These are phyloP conservation scores for Rhizomys pruinosus DNA, from an alignment of 2,113 vertebrate species.

Conservation along the genomic window DNA sequence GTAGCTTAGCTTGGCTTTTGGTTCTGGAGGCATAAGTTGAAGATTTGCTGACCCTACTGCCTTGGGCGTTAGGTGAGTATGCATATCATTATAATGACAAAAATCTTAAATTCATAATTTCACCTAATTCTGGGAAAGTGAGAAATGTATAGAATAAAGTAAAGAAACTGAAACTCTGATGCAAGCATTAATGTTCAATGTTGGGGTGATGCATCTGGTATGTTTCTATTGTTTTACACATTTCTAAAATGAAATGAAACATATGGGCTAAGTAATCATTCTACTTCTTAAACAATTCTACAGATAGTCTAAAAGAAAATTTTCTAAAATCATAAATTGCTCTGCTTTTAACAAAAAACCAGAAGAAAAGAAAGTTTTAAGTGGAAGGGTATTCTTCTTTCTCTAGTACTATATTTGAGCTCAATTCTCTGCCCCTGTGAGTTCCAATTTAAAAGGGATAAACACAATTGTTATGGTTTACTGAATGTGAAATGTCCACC, in stretches of 20 bases:
- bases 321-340: background rate
- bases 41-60: background rate
- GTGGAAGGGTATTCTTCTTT: background rate
- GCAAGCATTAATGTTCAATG: background rate
- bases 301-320: background rate
- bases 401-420: background rate
- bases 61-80: background rate
- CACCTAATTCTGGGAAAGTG: background rate
- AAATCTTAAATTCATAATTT: background rate
- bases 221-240: background rate
- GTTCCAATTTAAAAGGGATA: background rate
- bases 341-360: background rate
- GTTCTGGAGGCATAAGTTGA: background rate
- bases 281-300: background rate
- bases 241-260: slow-evolving; percentile 28
- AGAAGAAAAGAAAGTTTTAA: background rate
- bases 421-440: background rate
- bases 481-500: no score
- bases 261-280: background rate
- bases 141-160: background rate
- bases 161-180: background rate
- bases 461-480: background rate
- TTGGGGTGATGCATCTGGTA: background rate
- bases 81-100: no score
- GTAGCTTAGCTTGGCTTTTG: background rate